Conservation (phyloP, 2,113 vertebrate species). For the Dasyprocta punctata region DNA sequence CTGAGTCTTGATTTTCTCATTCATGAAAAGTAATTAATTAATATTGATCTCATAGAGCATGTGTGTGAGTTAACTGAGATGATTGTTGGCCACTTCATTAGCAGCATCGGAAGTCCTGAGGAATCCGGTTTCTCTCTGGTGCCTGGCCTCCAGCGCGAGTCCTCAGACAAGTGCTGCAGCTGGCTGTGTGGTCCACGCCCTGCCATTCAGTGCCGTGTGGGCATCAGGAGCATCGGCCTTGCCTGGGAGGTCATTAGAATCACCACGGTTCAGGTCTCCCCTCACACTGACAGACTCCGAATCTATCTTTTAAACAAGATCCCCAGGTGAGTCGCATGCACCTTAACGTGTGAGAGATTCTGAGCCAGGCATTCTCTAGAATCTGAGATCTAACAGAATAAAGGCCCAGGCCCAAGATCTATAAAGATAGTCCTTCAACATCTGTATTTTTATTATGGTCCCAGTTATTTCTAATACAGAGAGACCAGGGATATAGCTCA, state of each 20-base stretch:
- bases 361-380: background rate
- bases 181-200: background rate
- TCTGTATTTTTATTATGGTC: background rate
- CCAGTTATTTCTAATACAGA: background rate
- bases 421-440: background rate
- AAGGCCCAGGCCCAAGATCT: background rate
- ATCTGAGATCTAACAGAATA: background rate
- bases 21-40: background rate
- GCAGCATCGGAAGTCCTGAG: background rate
- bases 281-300: background rate
- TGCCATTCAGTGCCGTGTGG: background rate
- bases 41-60: background rate
- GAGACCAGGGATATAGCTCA: too few relatives aligned
- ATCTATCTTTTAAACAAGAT: conserved; percentile 12
- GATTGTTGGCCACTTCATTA: background rate
- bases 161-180: background rate
- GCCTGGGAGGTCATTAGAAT: background rate
- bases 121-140: background rate
- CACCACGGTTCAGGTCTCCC: background rate
- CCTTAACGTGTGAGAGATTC: background rate
- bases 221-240: background rate
- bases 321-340: background rate
- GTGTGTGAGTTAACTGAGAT: background rate
- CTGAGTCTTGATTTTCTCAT: conserved; percentile 15
- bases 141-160: background rate